phyloP scores from a whole-genome alignment of 2,113 vertebrate species.

The Pelmatolapia mariae region DNA sequence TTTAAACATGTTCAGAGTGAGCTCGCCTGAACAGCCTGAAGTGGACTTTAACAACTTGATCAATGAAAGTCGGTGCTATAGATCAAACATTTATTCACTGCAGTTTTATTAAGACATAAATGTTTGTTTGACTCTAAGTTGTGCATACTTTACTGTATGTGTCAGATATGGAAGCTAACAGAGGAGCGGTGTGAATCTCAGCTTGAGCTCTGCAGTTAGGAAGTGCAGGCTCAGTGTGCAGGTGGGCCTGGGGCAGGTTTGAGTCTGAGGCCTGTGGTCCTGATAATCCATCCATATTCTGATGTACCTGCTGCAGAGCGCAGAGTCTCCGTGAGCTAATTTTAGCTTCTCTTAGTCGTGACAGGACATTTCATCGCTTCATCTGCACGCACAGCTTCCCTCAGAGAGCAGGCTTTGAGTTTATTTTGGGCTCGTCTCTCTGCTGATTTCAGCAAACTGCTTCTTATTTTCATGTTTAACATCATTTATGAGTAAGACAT shows the following conservation, averaged over 20 bases:
- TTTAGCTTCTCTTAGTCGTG: background rate
- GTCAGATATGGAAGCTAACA: background rate
- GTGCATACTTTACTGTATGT: background rate
- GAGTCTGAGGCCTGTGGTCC: background rate
- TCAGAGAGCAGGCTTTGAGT: background rate
- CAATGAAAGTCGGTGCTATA: background rate
- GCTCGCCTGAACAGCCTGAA: background rate
- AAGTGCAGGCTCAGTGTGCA: background rate
- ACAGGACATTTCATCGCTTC: background rate
- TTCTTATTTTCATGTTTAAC: background rate
- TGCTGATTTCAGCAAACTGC: background rate
- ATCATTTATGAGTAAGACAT: rapidly evolving
- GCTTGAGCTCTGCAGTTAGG: background rate
- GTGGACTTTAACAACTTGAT: rapidly evolving
- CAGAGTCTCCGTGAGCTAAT: background rate
- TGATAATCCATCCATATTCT: background rate
- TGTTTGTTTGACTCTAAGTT: background rate
- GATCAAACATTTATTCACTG: background rate
- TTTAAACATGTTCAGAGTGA: background rate
- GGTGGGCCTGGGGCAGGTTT: background rate
- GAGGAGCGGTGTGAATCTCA: background rate
- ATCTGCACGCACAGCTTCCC: background rate
- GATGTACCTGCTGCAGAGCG: background rate
- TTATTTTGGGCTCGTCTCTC: background rate
- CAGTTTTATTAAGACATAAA: background rate